Conservation (phyloP, 1,140 invertebrate species). For the Zaprionus camerounensis region DNA sequence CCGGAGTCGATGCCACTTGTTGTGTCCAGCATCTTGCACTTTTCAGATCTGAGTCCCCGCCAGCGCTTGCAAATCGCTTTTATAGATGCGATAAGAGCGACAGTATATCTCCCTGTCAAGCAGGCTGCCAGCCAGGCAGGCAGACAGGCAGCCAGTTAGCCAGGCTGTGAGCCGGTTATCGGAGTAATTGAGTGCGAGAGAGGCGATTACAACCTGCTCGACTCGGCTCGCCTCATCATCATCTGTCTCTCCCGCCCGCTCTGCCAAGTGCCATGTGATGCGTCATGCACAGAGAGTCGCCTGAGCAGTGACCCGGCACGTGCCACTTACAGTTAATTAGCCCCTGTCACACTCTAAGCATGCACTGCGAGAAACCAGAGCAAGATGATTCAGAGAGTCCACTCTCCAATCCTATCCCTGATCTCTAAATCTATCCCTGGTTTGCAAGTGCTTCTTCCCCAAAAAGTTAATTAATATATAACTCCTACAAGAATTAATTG, state of each 20-base stretch:
- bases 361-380: neutral
- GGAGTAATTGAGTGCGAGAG: neutral
- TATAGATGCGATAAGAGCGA: conserved; percentile 64
- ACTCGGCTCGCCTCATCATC: neutral
- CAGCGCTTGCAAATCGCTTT: conserved; percentile 40
- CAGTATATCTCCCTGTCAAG: neutral
- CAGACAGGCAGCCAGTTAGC: neutral
- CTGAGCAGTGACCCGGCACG: conserved; percentile 14
- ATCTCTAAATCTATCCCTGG: no score
- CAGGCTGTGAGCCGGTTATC: conserved; percentile 21
- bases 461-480: neutral
- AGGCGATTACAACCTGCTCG: neutral
- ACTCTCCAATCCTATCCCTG: no score
- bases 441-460: no score
- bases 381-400: neutral
- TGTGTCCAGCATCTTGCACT: conserved; percentile 45
- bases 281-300: neutral
- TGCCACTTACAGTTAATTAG: neutral
- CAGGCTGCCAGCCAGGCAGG: neutral
- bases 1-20: conserved; percentile 9
- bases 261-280: neutral
- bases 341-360: neutral
- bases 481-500: neutral
- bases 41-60: conserved; percentile 31
- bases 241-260: neutral